These are phyloP conservation scores for Picus viridis DNA, from an alignment of 2,797 vertebrate species.

Conservation along the genomic window DNA sequence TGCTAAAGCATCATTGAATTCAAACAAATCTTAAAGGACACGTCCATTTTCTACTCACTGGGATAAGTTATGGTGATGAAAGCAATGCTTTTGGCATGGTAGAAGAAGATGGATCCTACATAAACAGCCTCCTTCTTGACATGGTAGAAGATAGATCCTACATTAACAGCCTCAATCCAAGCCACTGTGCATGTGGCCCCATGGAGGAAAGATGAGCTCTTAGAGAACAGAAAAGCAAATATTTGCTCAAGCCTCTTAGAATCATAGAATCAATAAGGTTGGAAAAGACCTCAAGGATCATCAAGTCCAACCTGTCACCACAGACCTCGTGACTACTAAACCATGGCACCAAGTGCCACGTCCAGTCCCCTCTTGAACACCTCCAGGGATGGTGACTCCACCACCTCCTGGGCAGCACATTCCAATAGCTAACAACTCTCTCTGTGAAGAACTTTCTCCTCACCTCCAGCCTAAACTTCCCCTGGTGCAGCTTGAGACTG, in stretches of 20 bases:
- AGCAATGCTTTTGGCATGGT: background rate
- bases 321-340: too few species aligned
- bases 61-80: background rate
- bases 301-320: too few species aligned
- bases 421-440: too few species aligned
- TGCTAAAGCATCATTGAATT: background rate
- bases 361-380: too few species aligned
- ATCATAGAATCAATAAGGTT: too few species aligned
- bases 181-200: accelerated
- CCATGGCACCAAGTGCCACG: too few species aligned
- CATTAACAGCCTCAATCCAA: background rate
- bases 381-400: too few species aligned
- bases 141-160: background rate
- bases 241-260: background rate
- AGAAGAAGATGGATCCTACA: background rate
- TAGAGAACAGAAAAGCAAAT: background rate
- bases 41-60: accelerated
- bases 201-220: background rate
- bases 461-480: too few species aligned
- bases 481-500: too few species aligned
- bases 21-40: background rate
- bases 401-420: too few species aligned
- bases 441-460: too few species aligned
- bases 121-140: background rate
- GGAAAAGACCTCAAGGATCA: too few species aligned